These are phyloP conservation scores for Antheraea yamamai DNA, from an alignment of 2,888 invertebrate species.

Conservation along the genomic window DNA sequence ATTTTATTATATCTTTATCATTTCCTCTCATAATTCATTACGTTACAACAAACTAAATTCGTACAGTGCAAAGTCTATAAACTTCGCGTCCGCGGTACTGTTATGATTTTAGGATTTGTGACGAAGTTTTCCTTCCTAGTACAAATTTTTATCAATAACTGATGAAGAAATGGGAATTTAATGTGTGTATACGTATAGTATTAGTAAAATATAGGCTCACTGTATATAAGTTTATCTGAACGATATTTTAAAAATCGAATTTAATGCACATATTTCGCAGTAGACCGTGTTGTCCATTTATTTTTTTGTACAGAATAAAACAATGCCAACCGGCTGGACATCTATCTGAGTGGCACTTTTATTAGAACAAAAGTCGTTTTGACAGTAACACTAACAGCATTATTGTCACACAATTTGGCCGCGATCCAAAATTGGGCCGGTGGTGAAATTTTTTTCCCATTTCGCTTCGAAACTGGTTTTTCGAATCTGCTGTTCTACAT, in stretches of 20 bases:
- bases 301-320: constrained; percentile 6
- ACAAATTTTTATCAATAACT: no score
- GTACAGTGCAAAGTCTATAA: no score
- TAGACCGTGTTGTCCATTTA: constrained; percentile 3
- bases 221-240: neutral
- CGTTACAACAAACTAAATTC: no score
- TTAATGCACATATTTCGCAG: neutral
- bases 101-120: no score
- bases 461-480: constrained; percentile 38
- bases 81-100: no score
- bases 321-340: constrained; percentile 12
- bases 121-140: no score
- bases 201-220: neutral
- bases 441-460: constrained; percentile 36
- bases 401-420: constrained; percentile 63
- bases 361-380: constrained; percentile 45
- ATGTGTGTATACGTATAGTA: no score
- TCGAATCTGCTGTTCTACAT: neutral
- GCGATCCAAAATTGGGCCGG: constrained; percentile 41
- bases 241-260: neutral
- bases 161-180: no score
- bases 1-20: no score
- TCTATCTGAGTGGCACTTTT: constrained; percentile 38
- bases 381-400: constrained; percentile 55
- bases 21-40: no score